Evolutionary conservation across 1,140 invertebrate species (phyloP), one percentile per base, ranked within the genome.

Genomic region (Pseudobourletiella spinata): DNA sequence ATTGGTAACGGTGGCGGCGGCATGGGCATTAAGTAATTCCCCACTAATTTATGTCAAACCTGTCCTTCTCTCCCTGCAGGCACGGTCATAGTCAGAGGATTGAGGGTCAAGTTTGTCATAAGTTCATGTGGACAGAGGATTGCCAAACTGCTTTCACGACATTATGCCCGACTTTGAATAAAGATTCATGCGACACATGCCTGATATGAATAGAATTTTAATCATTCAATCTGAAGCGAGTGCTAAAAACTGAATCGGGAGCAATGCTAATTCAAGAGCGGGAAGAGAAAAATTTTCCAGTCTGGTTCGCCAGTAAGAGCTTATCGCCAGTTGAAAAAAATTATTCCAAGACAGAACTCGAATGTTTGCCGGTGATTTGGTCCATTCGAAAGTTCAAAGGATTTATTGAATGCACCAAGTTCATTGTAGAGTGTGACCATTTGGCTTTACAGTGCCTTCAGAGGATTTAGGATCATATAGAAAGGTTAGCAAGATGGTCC

Each of bases 281-380:
- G 14, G 57, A 71, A 0, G 61, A 65, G 4, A 62, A 73, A 71
- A 57, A 70, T 66, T 14, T 73, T 70, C 51, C 61, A 72, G 57
- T 74, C 65, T 11, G 57, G 29, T 75, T 73, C 62, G 69, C 71
- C 4, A 46, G 43, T 46, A 18, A 6, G 3, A 64, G 72, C 4
- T 55, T 80, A 3, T 71, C 59, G 3, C 29, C 46, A 1, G 61
- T 75, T 1, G 79, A 82, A 69, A 59, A 60, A 51, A 77, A 79
- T 22, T 79, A 76, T 60, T 63, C 63, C 4, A 68, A 69, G 6
- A 77, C 74, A 0, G 77, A 81, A 68, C 58, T 75, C 60, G 78
- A 82, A 74, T 67, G 78, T 44, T 64, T 82, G 24, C 79, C 77
- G 2, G 74, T 82, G 4, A 68, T 81, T 4, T 72, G 73, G 73